Conservation (phyloP, 1,140 invertebrate genomes). For the Liolophura sinensis region DNA sequence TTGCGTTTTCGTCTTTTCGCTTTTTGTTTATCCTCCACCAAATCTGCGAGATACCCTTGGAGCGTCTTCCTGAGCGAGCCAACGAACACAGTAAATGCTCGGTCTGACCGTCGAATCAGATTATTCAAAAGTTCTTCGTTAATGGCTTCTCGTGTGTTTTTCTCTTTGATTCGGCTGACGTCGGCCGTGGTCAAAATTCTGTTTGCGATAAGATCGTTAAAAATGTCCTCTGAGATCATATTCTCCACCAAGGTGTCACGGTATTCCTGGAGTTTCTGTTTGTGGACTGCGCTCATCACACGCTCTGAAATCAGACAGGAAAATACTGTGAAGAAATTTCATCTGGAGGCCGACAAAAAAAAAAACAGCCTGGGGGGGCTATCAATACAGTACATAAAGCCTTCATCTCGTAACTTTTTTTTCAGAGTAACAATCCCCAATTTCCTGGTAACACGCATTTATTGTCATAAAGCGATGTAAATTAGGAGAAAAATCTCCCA, state of each 20-base stretch:
- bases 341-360: too few relatives aligned
- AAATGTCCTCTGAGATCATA: slow-evolving; percentile 43
- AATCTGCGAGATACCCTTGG: slow-evolving; percentile 37
- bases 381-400: too few relatives aligned
- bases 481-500: too few relatives aligned
- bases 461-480: too few relatives aligned
- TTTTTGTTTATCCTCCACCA: slow-evolving; percentile 22
- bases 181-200: slow-evolving; percentile 34
- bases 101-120: slow-evolving; percentile 30
- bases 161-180: slow-evolving; percentile 39
- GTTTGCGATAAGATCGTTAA: slow-evolving; percentile 37
- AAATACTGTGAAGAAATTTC: too few relatives aligned
- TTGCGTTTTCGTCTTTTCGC: slow-evolving; percentile 30
- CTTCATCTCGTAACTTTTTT: too few relatives aligned
- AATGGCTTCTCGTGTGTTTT: slow-evolving; percentile 30
- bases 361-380: too few relatives aligned
- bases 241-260: slow-evolving; percentile 38
- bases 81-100: slow-evolving; percentile 42
- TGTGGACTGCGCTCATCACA: slow-evolving; percentile 38
- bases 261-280: slow-evolving; percentile 30
- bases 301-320: too few relatives aligned
- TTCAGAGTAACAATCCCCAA: too few relatives aligned
- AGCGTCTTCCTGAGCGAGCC: slow-evolving; percentile 33
- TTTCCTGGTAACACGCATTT: too few relatives aligned
- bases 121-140: slow-evolving; percentile 43